A percentile compares a stretch with the other conserved stretches of the same genome.
Conservation (phyloP, 2,797 vertebrate species). For the Coregonus suidteri region DNA sequence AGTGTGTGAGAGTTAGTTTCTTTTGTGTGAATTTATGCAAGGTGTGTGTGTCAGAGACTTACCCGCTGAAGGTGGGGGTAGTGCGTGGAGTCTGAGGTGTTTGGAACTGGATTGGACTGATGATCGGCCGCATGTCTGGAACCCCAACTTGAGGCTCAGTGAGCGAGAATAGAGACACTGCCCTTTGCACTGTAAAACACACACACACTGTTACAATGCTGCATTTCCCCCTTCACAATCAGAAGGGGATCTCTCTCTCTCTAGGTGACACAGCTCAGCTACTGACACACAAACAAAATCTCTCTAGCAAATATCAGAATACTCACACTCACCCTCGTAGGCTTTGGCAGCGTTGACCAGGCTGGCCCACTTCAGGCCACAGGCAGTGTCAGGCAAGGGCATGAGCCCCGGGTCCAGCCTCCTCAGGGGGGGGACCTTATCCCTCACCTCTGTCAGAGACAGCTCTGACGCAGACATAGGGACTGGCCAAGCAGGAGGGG, state of each 20-base stretch:
- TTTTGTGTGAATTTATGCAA: neutral
- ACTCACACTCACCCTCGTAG: slow-evolving; percentile 83
- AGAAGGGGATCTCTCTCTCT: too few relatives aligned
- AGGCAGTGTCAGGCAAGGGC: slow-evolving; percentile 88
- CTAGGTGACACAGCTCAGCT: too few relatives aligned
- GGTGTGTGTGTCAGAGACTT: slow-evolving; percentile 14
- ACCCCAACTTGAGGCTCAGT: slow-evolving; percentile 75
- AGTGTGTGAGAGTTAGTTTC: neutral
- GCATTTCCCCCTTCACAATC: neutral
- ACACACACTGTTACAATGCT: slow-evolving; percentile 13
- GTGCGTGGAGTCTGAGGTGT: slow-evolving; percentile 84
- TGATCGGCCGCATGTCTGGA: slow-evolving; percentile 69
- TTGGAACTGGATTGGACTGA: slow-evolving; percentile 82
- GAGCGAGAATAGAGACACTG: slow-evolving; percentile 88
- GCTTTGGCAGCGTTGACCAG: slow-evolving; percentile 90
- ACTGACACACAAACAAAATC: neutral
- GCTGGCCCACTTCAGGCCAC: slow-evolving; percentile 91
- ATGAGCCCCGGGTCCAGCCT: slow-evolving; percentile 87
- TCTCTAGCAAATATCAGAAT: neutral
- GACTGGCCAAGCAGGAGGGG: slow-evolving; percentile 64
- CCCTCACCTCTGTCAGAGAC: slow-evolving; percentile 81
- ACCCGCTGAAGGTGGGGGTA: slow-evolving; percentile 85
- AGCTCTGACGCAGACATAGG: slow-evolving; percentile 86
- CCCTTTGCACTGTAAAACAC: slow-evolving; percentile 83
- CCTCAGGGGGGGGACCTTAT: slow-evolving; percentile 79